Evolutionary conservation across 1,140 invertebrate species (phyloP), one percentile per base, ranked within the genome.

Genomic region (Drosophila saltans): DNA sequence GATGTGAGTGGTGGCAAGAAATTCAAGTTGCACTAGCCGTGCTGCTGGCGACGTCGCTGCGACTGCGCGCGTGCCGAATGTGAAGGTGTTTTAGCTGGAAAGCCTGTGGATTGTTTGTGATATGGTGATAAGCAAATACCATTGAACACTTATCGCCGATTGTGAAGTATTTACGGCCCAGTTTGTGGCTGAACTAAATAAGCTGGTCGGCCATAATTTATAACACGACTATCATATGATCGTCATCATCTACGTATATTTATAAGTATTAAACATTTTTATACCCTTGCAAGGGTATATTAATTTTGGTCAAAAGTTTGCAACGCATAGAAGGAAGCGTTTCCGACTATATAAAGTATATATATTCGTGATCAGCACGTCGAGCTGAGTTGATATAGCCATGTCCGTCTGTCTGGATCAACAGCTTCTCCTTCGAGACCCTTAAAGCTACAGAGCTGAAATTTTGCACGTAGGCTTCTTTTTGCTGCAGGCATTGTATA

Each of bases 11-110:
- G 57, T 7, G 63, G 52, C 30, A 61, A 75, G 72, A 76, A 77
- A 57, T 67, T 74, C 73, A 41, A 30, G 8, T 43, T 52, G 57
- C 72, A 16, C 41, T 33, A 55, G 45, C 24, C 58, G 21, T 21
- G 57, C 56, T 41, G 40, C 10, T 33, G 36, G 4, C 45, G 66
- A 33, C 24, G 45, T 59, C 43, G 68, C 69, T 66, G 79, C 75
- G 75, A 73, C 81, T 86, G 82, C 79, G 76, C 79, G 79, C 82
- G 72, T 85, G 82, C 69, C 72, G 56, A 68, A 26, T 24, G 41
- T 65, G 61, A 41, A 41, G 59, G 36, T 48, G 21, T 24, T 48
- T 48, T 45, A 45, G 16, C 16, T 36, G 58, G 16, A 41, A 41
- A 57, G 33, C 58, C 58, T 36, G 16, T 43, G 39, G 26, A 9